Conservation (phyloP, 1,140 invertebrate species). For the Globodera ellingtonae region DNA sequence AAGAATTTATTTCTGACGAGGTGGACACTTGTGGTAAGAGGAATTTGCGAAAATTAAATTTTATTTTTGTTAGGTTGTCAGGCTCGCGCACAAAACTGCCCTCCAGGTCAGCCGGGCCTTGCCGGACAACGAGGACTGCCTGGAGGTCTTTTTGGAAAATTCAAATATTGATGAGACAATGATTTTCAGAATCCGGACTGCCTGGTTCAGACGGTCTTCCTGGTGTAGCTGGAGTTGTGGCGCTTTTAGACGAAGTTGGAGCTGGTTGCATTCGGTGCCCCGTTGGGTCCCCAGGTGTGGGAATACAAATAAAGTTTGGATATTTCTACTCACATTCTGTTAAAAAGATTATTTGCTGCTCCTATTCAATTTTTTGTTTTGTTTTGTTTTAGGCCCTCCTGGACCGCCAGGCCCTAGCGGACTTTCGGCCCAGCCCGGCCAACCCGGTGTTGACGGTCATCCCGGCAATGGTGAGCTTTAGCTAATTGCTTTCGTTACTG, state of each 20-base stretch:
- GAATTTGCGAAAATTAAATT: neutral
- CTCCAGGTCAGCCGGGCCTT: neutral
- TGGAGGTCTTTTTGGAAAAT: neutral
- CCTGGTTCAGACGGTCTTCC: constrained; percentile 19
- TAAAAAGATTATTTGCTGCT: neutral
- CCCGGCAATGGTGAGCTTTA: constrained; percentile 10
- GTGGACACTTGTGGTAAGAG: constrained; percentile 4
- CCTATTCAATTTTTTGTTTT: neutral
- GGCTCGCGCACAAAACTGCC: neutral
- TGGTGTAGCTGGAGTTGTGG: constrained; percentile 18
- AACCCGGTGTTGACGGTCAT: constrained; percentile 23
- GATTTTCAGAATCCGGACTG: constrained; percentile 6
- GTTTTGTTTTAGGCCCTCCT: constrained; percentile 7
- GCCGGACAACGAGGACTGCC: neutral
- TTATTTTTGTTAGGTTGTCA: neutral
- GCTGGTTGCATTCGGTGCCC: constrained; percentile 24
- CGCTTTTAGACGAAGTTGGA: constrained; percentile 16
- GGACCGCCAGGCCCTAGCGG: constrained; percentile 11
- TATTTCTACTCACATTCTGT: neutral
- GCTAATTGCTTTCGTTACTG: neutral
- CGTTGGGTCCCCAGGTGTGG: constrained; percentile 8
- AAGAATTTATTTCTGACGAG: constrained; percentile 1
- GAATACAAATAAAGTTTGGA: neutral
- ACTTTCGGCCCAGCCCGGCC: constrained; percentile 10
- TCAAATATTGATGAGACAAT: neutral